A percentile compares a stretch with the other conserved stretches of the same genome.
Evolutionary conservation across 1,140 invertebrate species (phyloP).

Genomic region (Platorchestia sp.): DNA sequence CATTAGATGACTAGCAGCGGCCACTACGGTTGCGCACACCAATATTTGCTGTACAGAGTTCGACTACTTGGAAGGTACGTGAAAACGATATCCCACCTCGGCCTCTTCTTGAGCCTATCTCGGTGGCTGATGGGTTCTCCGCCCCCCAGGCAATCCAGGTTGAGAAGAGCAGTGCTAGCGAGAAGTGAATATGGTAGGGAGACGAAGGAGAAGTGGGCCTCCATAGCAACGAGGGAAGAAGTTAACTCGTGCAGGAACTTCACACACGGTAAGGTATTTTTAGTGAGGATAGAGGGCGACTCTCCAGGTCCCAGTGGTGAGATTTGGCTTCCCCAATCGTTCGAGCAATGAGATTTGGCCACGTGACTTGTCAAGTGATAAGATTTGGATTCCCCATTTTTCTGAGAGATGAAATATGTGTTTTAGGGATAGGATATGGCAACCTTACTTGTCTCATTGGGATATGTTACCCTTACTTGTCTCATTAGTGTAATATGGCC

Average conservation of each 20-base stretch:
- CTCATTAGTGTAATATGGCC: no score
- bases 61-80: background rate
- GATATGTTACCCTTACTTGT: no score
- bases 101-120: constrained; percentile 42
- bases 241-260: background rate
- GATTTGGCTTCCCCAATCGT: background rate
- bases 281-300: background rate
- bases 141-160: constrained; percentile 20
- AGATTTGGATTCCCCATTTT: no score
- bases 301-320: background rate
- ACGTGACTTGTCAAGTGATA: no score
- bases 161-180: constrained; percentile 9
- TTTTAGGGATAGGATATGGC: no score
- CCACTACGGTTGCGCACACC: background rate
- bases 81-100: background rate
- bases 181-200: background rate
- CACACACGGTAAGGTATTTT: background rate
- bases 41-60: background rate
- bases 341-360: background rate
- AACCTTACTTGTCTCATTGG: no score
- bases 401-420: no score
- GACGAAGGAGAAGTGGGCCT: background rate
- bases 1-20: background rate
- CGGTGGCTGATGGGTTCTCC: constrained; percentile 2
- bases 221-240: background rate